phyloP scores from a whole-genome alignment of 2,113 vertebrate species.

The Ciconia stormi region DNA sequence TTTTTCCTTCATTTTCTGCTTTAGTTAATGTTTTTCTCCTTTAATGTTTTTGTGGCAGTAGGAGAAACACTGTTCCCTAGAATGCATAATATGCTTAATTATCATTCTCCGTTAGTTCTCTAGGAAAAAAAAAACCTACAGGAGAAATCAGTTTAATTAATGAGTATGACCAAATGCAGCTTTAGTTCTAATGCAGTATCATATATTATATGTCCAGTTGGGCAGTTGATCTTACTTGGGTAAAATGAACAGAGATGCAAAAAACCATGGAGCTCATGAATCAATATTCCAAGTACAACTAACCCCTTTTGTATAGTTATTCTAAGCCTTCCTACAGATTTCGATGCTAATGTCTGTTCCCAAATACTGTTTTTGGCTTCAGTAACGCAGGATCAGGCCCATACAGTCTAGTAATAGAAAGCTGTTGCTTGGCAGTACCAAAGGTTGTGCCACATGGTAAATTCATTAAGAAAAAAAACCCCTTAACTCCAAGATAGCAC shows the following conservation, averaged over 20 bases:
- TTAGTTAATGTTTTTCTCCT: slow-evolving; percentile 29
- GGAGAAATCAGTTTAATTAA: slow-evolving; percentile 67
- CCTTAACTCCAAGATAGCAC: not conserved
- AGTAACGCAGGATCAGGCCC: not conserved
- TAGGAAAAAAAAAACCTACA: slow-evolving; percentile 16
- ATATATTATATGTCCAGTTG: slow-evolving; percentile 60
- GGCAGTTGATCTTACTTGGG: slow-evolving; percentile 51
- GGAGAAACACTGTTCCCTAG: slow-evolving; percentile 36
- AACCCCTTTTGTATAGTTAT: not conserved
- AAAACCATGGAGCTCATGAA: slow-evolving; percentile 4
- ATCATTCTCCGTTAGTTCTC: slow-evolving; percentile 50
- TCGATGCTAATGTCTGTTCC: not conserved
- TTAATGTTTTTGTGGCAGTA: slow-evolving; percentile 31
- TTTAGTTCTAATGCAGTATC: slow-evolving; percentile 51
- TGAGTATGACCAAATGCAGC: slow-evolving; percentile 50
- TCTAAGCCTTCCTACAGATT: slow-evolving; percentile 40
- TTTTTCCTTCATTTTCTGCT: not conserved
- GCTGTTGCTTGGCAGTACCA: slow-evolving; percentile 31
- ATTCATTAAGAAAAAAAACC: not conserved
- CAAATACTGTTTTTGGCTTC: slow-evolving; percentile 34
- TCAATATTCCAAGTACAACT: slow-evolving; percentile 41
- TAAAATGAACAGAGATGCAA: slow-evolving; percentile 30
- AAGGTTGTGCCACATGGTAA: not conserved
- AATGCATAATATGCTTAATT: slow-evolving; percentile 62
- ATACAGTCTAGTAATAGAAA: not conserved